Conservation (phyloP, 2,888 invertebrate genomes). For the Drosophila meridiana region DNA sequence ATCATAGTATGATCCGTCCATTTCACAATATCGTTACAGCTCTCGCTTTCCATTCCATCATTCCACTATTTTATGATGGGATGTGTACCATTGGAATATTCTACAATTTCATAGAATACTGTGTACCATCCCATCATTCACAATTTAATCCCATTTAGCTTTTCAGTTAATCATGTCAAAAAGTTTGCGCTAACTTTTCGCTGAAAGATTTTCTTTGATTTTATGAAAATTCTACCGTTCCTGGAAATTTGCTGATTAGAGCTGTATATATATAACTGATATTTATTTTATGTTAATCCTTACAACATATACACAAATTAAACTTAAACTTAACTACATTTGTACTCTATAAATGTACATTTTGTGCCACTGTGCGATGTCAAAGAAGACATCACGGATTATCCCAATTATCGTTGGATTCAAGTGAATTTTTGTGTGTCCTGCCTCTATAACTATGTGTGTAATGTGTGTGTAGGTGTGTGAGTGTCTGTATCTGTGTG, state of each 20-base stretch:
- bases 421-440: slow-evolving; percentile 47
- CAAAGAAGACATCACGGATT: slow-evolving; percentile 74
- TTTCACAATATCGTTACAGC: too few species aligned
- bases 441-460: slow-evolving; percentile 18
- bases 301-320: neutral
- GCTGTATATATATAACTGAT: neutral
- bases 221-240: too few species aligned
- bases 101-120: too few species aligned
- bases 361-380: slow-evolving; percentile 39
- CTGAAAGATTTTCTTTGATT: too few species aligned
- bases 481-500: slow-evolving; percentile 17
- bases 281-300: neutral
- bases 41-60: too few species aligned
- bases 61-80: too few species aligned
- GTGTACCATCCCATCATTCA: too few species aligned
- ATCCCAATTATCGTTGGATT: slow-evolving; percentile 74
- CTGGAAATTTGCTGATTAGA: neutral
- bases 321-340: neutral
- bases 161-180: too few species aligned
- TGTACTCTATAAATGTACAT: neutral
- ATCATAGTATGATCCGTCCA: too few species aligned
- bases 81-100: too few species aligned
- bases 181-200: too few species aligned
- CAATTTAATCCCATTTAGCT: too few species aligned
- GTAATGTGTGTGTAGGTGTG: slow-evolving; percentile 9